Conservation (phyloP, 1,140 invertebrate genomes). For the Conus betulinus region DNA sequence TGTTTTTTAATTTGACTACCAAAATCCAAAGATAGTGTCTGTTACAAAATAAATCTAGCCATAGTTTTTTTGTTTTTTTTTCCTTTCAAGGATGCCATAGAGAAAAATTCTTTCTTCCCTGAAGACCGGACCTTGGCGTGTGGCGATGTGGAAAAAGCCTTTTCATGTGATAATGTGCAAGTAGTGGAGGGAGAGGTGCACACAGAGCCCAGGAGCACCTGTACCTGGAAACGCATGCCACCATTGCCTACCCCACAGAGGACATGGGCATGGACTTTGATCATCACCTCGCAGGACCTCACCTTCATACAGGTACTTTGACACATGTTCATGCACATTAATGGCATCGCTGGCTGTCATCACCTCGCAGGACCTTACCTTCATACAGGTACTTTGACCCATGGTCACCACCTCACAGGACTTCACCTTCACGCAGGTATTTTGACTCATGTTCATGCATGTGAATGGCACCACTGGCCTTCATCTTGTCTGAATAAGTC, state of each 20-base stretch:
- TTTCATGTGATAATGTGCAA: slow-evolving; percentile 79
- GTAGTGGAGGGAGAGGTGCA: slow-evolving; percentile 80
- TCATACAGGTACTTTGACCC: too few relatives aligned
- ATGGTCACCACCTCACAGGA: too few relatives aligned
- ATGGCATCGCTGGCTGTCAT: too few relatives aligned
- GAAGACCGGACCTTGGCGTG: slow-evolving; percentile 65
- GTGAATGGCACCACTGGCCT: too few relatives aligned
- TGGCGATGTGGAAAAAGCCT: slow-evolving; percentile 83
- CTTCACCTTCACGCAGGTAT: too few relatives aligned
- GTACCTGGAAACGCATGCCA: slow-evolving; percentile 90
- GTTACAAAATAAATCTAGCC: too few relatives aligned
- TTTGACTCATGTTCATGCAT: too few relatives aligned
- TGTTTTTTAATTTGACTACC: too few relatives aligned
- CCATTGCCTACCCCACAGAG: slow-evolving; percentile 86
- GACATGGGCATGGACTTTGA: slow-evolving; percentile 90
- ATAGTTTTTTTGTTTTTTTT: background rate
- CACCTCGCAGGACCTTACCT: too few relatives aligned
- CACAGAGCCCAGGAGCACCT: slow-evolving; percentile 97
- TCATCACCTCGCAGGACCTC: slow-evolving; percentile 89
- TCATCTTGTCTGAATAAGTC: too few relatives aligned
- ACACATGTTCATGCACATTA: too few relatives aligned
- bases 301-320: slow-evolving; percentile 80
- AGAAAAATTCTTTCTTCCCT: slow-evolving; percentile 49
- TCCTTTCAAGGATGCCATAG: slow-evolving; percentile 36
- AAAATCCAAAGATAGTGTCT: too few relatives aligned